A percentile compares a stretch with the other conserved stretches of the same genome.
phyloP scores from a whole-genome alignment of 2,888 invertebrate genomes.

The Ceramica pisi region DNA sequence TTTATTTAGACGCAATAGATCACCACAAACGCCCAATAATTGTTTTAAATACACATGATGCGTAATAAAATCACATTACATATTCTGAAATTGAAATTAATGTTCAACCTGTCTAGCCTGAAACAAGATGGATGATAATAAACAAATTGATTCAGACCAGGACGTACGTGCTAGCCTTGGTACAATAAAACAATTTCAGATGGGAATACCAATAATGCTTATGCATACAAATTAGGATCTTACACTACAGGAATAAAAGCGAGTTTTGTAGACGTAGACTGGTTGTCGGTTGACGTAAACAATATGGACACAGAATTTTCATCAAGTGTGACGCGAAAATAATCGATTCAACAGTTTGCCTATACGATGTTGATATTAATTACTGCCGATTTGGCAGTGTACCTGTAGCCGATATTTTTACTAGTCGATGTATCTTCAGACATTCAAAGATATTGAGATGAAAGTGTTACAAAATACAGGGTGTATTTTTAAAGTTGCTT shows the following conservation, averaged over 20 bases:
- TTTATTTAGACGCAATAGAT: constrained; percentile 4
- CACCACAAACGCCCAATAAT: constrained; percentile 28
- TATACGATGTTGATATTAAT: neutral
- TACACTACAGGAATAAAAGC: constrained; percentile 10
- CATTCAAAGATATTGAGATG: neutral
- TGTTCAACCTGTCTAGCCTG: constrained; percentile 47
- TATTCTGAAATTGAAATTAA: constrained; percentile 57
- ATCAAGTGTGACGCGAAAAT: constrained; percentile 35
- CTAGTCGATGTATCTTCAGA: neutral
- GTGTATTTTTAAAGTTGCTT: too few relatives aligned
- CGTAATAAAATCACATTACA: constrained; percentile 41
- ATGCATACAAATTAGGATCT: constrained; percentile 17
- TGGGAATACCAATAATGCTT: constrained; percentile 15
- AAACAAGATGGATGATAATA: constrained; percentile 54
- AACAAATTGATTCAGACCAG: constrained; percentile 51
- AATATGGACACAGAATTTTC: constrained; percentile 25
- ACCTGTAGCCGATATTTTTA: neutral
- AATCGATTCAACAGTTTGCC: constrained; percentile 5
- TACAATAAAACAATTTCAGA: constrained; percentile 37
- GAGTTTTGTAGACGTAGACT: constrained; percentile 9
- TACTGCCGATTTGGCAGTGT: constrained; percentile 1
- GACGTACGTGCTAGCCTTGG: constrained; percentile 46
- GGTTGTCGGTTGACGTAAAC: constrained; percentile 26
- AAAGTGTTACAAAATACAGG: neutral
- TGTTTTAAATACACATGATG: constrained; percentile 11